Evolutionary conservation across 2,797 vertebrate genomes (phyloP).

Genomic region (Centroberyx gerrardi): DNA sequence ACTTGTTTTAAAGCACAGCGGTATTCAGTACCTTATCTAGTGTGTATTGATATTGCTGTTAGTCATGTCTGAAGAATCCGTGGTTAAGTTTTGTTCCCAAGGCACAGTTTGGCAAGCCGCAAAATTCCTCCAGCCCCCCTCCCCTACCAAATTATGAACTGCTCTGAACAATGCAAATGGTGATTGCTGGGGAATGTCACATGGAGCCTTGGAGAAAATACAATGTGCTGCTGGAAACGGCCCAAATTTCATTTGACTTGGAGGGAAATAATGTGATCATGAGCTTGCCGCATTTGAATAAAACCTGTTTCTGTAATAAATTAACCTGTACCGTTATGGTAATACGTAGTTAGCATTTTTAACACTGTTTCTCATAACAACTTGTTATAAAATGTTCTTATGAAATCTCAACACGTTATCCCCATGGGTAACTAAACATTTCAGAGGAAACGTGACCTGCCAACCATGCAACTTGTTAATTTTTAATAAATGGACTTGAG

Average conservation of each 20-base stretch:
- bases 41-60: slow-evolving; percentile 57
- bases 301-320: neutral
- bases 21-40: slow-evolving; percentile 56
- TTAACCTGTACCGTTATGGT: no score
- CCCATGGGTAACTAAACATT: slow-evolving; percentile 8
- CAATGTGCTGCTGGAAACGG: slow-evolving; percentile 7
- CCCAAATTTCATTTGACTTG: neutral
- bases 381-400: neutral
- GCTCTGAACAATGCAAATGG: slow-evolving; percentile 38
- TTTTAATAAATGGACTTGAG: slow-evolving; percentile 25
- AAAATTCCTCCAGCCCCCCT: slow-evolving; percentile 49
- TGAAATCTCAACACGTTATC: neutral
- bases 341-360: neutral
- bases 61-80: slow-evolving; percentile 67
- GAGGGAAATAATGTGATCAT: neutral
- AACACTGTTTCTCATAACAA: neutral
- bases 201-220: slow-evolving; percentile 17
- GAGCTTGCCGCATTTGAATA: slow-evolving; percentile 1
- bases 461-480: slow-evolving; percentile 22
- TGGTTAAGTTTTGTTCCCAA: slow-evolving; percentile 46
- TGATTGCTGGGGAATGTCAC: slow-evolving; percentile 41
- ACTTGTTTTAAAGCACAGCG: slow-evolving; percentile 30
- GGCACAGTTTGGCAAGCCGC: slow-evolving; percentile 60
- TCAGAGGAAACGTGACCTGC: slow-evolving; percentile 4
- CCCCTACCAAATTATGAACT: slow-evolving; percentile 51